Conservation (phyloP, 1,140 invertebrate species). For the Brachionus rubens region DNA sequence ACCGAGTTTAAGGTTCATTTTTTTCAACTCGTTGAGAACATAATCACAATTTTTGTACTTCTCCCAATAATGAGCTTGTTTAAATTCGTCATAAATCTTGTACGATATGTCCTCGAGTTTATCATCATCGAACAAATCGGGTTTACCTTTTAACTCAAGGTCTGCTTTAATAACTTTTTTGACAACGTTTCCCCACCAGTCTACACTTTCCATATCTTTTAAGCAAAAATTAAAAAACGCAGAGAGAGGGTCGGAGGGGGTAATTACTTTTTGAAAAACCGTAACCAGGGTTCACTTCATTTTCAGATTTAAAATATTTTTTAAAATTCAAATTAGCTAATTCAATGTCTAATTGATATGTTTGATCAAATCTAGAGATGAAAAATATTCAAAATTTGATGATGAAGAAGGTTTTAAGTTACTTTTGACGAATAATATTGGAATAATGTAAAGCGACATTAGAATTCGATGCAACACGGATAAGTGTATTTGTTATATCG, state of each 20-base stretch:
- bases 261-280: conserved; percentile 1
- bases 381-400: neutral
- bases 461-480: neutral
- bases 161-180: neutral
- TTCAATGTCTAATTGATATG: conserved; percentile 1
- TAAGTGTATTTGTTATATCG: conserved; percentile 36
- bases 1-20: neutral
- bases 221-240: too few relatives aligned
- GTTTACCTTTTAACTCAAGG: neutral
- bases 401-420: neutral
- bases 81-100: conserved; percentile 13
- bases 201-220: neutral
- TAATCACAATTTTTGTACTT: conserved; percentile 30
- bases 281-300: neutral
- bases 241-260: too few relatives aligned
- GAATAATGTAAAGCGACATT: conserved; percentile 37
- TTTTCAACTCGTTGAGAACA: neutral
- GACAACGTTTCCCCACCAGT: conserved; percentile 17
- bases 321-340: conserved; percentile 13
- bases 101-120: neutral
- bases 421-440: conserved; percentile 6
- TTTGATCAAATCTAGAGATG: neutral
- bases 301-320: conserved; percentile 28
- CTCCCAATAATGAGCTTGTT: neutral
- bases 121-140: neutral